Evolutionary conservation across 2,113 vertebrate genomes (phyloP).

Genomic region (Ptilonorhynchus violaceus): DNA sequence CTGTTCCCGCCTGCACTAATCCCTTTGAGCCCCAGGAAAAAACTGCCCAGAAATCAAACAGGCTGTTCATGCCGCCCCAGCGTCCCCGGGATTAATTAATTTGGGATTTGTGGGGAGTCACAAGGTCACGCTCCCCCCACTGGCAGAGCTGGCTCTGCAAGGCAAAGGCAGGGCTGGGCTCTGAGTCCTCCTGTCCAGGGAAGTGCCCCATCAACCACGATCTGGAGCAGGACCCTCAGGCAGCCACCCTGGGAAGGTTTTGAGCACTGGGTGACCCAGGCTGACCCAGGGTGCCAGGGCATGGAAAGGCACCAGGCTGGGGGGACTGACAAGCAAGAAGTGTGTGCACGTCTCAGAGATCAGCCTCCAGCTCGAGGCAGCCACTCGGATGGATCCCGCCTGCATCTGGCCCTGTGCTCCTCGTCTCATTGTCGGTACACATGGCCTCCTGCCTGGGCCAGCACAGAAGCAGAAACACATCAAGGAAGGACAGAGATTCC

Average conservation of each 20-base stretch:
- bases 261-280: neutral
- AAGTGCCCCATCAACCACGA: neutral
- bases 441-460: neutral
- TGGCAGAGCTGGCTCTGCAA: neutral
- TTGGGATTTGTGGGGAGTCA: slow-evolving; percentile 77
- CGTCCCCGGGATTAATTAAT: slow-evolving; percentile 77
- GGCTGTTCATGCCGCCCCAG: slow-evolving; percentile 64
- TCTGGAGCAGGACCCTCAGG: neutral
- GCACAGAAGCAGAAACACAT: slow-evolving; percentile 20
- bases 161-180: neutral
- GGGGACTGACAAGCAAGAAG: neutral
- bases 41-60: slow-evolving; percentile 68
- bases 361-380: neutral
- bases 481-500: neutral
- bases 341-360: neutral
- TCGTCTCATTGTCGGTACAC: neutral
- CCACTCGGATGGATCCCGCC: neutral
- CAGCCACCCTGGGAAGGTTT: neutral
- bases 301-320: neutral
- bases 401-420: neutral
- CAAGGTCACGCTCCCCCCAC: slow-evolving; percentile 48
- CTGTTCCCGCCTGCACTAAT: slow-evolving; percentile 75
- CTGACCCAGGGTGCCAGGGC: neutral
- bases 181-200: neutral
- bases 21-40: slow-evolving; percentile 73